Evolutionary conservation across 2,113 vertebrate species (phyloP), one percentile per base, ranked within the genome.

Genomic region (Nanorana parkeri): DNA sequence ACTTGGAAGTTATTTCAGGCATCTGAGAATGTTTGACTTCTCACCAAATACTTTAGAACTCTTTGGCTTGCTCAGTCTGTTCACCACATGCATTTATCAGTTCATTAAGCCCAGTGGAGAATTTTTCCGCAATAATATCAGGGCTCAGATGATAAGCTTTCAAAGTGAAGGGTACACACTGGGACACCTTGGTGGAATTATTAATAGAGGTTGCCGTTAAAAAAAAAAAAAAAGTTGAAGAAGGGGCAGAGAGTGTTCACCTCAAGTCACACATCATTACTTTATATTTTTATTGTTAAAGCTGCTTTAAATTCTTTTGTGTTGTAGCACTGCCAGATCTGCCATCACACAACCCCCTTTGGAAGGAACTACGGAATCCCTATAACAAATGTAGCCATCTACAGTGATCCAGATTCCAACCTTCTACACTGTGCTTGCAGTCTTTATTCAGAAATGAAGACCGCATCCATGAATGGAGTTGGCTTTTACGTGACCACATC

Each of bases 81-180:
- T 58, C 71, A 56, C 71, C 26, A 74, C 54, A 32, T 54, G 71
- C 32, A 74, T 74, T 69, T 74, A 74, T 56, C 71, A 58, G 26
- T 47, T 74, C 71, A 56, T 58, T 56, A 58, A 58, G 23, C 52
- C 17, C 71, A 56, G 23, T 58, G 58, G 56, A 55, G 23, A 17
- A 74, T 74, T 74, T 74, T 32, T 20, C 17, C 54, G 54, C 54
- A 74, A 24, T 56, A 54, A 58, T 55, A 74, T 28, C 17, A 74
- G 71, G 16, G 6, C 17, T 74, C 51, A n/a, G 71, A 73, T 56
- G 71, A 73, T 73, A 73, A 73, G 52, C 71, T 17, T 55, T 54
- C 54, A 17, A 28, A 20, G 15, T 56, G 17, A 74, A 74, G 16
- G 16, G 71, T 24, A 74, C 11, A 32, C 23, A 29, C 24, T 32